Base-by-base conservation (phyloP, 2,113 vertebrate genomes). In the Salvelinus alpinus region DNA sequence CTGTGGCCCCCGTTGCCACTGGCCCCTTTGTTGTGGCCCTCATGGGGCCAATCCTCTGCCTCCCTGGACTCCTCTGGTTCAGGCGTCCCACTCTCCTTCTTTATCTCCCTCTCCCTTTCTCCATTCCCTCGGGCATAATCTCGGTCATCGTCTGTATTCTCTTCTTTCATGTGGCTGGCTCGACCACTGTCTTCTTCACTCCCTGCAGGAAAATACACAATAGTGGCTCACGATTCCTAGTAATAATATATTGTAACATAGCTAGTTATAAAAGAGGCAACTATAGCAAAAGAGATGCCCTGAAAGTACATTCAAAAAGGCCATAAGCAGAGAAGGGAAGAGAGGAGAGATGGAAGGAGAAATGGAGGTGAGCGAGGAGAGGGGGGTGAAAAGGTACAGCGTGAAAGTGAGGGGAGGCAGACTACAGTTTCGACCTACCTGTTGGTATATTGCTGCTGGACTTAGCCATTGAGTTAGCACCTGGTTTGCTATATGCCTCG, bases 91-190 rank as follows among this genome's bases (percentile, higher is more conserved):
- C 57, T 77, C 71, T 91, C 88, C 75, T 82, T 82, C 74, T 71
- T 77, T 68, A 71, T 64, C 59, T 22, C 70, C 72, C 77, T 80
- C 22, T 88, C 82, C 16, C 48, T 78, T 78, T 85, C 84, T 27
- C 72, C 77, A 8, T 82, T 70, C 22, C 86, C 86, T 44, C 73
- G 72, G 65, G 69, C 16, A 5, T 78, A 31, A 59, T 79, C n/a
- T 5, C 77, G 25, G 60, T 78, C 86, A 4, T 89, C 85, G 72
- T 57, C 75, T 68, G 77, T 51, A 22, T 84, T 85, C 82, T 88
- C 91, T 62, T 90, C 82, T 75, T 91, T 90, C 78, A 91, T 84
- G 66, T 20, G 1, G 22, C 74, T 57, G 25, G n/a, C 22, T 11
- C 71, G 0, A 13, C 70, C 0, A 16, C 88, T 85, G 25, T 87